These are phyloP conservation scores for Alligator mississippiensis DNA, from an alignment of 2,113 vertebrate genomes.

Conservation along the genomic window DNA sequence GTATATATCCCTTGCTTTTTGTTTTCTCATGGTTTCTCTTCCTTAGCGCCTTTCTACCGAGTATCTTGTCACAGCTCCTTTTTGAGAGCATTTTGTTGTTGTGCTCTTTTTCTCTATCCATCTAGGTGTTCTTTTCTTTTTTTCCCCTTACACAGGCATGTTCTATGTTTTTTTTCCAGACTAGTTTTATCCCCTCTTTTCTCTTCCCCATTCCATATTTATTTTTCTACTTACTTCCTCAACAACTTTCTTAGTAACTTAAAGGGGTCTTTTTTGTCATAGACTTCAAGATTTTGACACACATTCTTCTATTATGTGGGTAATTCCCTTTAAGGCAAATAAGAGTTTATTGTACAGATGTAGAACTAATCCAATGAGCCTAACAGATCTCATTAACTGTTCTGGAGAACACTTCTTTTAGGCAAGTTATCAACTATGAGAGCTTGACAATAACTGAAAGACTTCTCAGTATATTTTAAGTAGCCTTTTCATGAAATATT, in stretches of 20 bases:
- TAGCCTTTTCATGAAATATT: neutral
- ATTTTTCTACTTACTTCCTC: fast-evolving
- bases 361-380: neutral
- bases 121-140: neutral
- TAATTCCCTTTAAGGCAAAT: neutral
- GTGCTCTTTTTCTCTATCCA: neutral
- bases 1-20: neutral
- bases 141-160: neutral
- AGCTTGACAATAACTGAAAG: neutral
- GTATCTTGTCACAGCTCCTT: neutral
- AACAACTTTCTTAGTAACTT: neutral
- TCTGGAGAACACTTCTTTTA: neutral
- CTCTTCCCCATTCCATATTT: fast-evolving
- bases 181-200: neutral
- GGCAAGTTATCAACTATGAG: neutral
- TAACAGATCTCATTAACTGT: neutral
- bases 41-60: neutral
- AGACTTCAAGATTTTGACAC: neutral
- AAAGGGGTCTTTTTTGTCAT: neutral
- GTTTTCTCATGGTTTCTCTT: neutral
- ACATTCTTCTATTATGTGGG: neutral
- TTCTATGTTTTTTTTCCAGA: fast-evolving
- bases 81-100: neutral
- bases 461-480: neutral
- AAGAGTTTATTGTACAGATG: neutral